These are phyloP conservation scores for Bufo bufo DNA, from an alignment of 2,113 vertebrate species.

Conservation along the genomic window DNA sequence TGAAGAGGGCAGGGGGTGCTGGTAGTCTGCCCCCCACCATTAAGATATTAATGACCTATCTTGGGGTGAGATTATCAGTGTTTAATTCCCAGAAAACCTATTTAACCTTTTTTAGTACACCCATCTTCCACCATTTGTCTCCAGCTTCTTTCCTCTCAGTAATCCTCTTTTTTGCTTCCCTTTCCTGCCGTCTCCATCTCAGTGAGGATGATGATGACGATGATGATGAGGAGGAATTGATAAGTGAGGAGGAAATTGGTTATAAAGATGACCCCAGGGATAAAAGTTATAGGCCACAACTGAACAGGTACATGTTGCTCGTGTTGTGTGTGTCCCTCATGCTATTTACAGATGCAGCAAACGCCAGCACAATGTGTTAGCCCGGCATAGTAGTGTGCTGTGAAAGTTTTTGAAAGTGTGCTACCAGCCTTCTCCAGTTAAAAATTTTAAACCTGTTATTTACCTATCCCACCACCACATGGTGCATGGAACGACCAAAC, in stretches of 20 bases:
- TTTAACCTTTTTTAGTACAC: not conserved
- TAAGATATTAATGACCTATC: too few relatives aligned
- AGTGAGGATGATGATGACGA: constrained; percentile 73
- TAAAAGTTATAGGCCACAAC: constrained; percentile 80
- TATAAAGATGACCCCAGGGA: constrained; percentile 87
- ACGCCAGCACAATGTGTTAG: too few relatives aligned
- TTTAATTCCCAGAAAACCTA: too few relatives aligned
- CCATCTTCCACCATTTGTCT: not conserved
- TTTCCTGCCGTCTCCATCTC: not conserved
- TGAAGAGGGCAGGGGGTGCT: too few relatives aligned
- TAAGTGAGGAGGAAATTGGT: constrained; percentile 82
- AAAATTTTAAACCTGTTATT: too few relatives aligned
- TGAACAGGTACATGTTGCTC: constrained; percentile 77
- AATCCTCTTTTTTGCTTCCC: not conserved
- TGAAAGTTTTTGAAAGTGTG: too few relatives aligned
- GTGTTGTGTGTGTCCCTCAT: not conserved
- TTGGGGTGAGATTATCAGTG: too few relatives aligned
- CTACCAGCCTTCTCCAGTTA: too few relatives aligned
- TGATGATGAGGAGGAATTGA: constrained; percentile 76
- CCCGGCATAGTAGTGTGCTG: too few relatives aligned
- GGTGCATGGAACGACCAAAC: too few relatives aligned
- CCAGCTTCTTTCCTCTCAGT: not conserved
- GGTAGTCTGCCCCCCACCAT: too few relatives aligned
- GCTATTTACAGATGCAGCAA: not conserved
- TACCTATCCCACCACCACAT: too few relatives aligned